Conservation (phyloP, 2,113 vertebrate genomes). For the Erinaceus europaeus region DNA sequence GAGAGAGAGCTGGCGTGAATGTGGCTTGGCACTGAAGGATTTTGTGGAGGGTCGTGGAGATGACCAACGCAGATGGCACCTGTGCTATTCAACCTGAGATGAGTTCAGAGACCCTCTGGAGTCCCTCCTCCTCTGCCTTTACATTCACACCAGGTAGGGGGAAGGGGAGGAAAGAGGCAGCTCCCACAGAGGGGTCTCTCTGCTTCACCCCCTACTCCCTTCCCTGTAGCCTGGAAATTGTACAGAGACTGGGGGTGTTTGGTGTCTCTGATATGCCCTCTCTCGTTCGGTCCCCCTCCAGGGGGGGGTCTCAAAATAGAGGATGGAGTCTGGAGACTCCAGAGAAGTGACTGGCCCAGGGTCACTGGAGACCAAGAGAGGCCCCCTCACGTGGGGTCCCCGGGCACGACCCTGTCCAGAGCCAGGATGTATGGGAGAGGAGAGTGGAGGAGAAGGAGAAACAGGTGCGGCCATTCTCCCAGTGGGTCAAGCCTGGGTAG, state of each 20-base stretch:
- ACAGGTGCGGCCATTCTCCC: too few relatives aligned
- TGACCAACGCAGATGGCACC: too few relatives aligned
- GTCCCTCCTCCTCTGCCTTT: not conserved
- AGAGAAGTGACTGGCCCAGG: not conserved
- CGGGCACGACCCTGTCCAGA: not conserved
- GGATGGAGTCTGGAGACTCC: not conserved
- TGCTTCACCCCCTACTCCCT: not conserved
- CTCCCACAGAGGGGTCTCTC: not conserved
- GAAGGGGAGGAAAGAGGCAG: not conserved
- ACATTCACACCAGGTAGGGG: not conserved
- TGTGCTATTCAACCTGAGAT: not conserved
- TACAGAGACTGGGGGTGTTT: not conserved
- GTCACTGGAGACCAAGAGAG: not conserved
- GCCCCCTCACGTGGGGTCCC: not conserved
- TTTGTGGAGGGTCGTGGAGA: too few relatives aligned
- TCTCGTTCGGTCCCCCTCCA: not conserved
- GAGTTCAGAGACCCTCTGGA: not conserved
- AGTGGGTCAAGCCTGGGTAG: too few relatives aligned
- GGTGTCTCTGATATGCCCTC: rapidly evolving
- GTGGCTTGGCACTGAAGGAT: too few relatives aligned
- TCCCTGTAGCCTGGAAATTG: not conserved
- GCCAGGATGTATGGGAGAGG: too few relatives aligned
- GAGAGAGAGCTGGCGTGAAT: too few relatives aligned
- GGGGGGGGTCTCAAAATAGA: not conserved
- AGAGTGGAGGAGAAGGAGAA: too few relatives aligned